phyloP scores from a whole-genome alignment of 2,113 vertebrate genomes.

The Plotosus lineatus region DNA sequence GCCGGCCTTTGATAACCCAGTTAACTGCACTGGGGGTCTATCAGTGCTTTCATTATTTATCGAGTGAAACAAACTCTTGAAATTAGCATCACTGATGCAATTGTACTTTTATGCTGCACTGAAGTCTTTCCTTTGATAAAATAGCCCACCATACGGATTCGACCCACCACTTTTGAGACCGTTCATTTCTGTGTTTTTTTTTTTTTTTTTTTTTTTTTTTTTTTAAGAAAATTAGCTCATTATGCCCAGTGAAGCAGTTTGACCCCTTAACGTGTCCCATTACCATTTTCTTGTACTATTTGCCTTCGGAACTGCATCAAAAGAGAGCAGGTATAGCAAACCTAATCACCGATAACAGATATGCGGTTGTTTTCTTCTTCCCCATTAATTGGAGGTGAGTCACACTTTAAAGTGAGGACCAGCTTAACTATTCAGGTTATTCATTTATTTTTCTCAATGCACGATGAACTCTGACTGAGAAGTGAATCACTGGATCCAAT shows the following conservation, averaged over 20 bases:
- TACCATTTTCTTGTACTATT: slow-evolving; percentile 23
- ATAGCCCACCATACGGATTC: neutral
- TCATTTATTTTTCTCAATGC: neutral
- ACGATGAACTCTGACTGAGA: slow-evolving; percentile 13
- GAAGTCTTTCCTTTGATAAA: neutral
- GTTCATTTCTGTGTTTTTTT: neutral
- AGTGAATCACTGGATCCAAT: slow-evolving; percentile 24
- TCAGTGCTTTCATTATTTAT: neutral
- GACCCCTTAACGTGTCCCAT: slow-evolving; percentile 18
- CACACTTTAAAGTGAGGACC: slow-evolving; percentile 27
- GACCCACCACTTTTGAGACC: neutral
- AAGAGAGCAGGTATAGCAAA: slow-evolving; percentile 1
- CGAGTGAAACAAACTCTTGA: neutral
- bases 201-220: neutral
- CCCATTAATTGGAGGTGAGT: slow-evolving; percentile 32
- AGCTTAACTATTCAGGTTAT: neutral
- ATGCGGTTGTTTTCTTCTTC: neutral
- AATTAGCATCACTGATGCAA: neutral
- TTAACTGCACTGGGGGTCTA: no score
- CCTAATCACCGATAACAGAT: neutral
- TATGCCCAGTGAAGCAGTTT: slow-evolving; percentile 4
- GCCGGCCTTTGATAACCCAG: no score
- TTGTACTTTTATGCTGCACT: neutral
- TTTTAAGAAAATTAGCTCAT: slow-evolving; percentile 6
- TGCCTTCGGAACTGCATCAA: neutral